A percentile compares a stretch with the other conserved stretches of the same genome.
These are phyloP conservation scores for Lutra lutra DNA, from an alignment of 2,797 vertebrate genomes.

Conservation along the genomic window DNA sequence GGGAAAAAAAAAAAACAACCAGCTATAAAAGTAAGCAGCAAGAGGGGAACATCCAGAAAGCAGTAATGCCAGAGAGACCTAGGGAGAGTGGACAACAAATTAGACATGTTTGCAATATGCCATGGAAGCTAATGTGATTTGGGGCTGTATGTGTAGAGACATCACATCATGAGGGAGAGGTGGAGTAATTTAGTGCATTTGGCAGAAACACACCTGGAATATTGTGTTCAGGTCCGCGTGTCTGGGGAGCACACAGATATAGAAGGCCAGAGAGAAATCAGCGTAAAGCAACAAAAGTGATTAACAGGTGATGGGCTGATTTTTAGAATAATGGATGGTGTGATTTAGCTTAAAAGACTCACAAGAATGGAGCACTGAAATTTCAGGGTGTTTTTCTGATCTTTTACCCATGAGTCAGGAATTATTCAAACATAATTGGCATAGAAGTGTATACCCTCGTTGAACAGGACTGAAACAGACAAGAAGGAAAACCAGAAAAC, in stretches of 20 bases:
- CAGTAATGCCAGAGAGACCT: slow-evolving; percentile 15
- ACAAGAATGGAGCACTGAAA: neutral
- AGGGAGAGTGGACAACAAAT: slow-evolving; percentile 12
- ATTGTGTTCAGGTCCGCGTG: neutral
- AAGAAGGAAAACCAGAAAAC: neutral
- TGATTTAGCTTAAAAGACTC: neutral
- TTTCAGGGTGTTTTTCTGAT: neutral
- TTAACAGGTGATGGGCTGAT: neutral
- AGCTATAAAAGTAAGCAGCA: neutral
- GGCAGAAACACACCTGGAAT: slow-evolving; percentile 72
- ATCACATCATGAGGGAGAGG: neutral
- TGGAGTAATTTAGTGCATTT: slow-evolving; percentile 48
- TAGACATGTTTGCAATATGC: slow-evolving; percentile 51
- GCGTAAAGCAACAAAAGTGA: slow-evolving; percentile 39
- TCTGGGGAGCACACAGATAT: slow-evolving; percentile 7
- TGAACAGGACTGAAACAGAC: neutral
- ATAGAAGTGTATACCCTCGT: neutral
- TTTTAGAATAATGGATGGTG: neutral
- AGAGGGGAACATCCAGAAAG: neutral
- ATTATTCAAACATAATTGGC: neutral
- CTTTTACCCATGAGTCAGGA: neutral
- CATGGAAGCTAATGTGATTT: slow-evolving; percentile 51
- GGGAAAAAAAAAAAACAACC: neutral
- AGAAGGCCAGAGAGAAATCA: slow-evolving; percentile 44
- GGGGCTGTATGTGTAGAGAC: slow-evolving; percentile 12